Evolutionary conservation across 2,797 vertebrate species (phyloP).

Genomic region (Gymnoscopelus braueri): DNA sequence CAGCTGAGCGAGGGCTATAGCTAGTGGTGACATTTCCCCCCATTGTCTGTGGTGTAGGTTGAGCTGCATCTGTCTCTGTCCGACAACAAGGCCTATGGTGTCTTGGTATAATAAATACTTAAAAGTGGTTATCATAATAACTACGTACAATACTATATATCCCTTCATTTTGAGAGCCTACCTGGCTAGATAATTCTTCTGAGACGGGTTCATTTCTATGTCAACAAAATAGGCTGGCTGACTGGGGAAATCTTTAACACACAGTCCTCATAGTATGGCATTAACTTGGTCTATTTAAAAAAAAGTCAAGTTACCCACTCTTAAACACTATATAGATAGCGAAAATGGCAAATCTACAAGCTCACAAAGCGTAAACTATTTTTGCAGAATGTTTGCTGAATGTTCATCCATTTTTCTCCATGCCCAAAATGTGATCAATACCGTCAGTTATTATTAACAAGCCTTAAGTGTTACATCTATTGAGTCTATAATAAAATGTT

Average conservation of each 20-base stretch:
- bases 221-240: neutral
- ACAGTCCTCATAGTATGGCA: too few relatives aligned
- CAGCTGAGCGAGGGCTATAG: neutral
- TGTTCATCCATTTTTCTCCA: too few relatives aligned
- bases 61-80: neutral
- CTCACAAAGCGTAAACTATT: too few relatives aligned
- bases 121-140: too few relatives aligned
- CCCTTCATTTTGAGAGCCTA: neutral
- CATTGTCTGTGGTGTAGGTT: conserved; percentile 10
- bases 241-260: too few relatives aligned
- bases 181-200: neutral
- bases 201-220: neutral
- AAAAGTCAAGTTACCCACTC: too few relatives aligned
- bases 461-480: neutral
- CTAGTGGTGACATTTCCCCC: neutral
- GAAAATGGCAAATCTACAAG: too few relatives aligned
- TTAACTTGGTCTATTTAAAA: too few relatives aligned
- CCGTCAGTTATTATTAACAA: neutral
- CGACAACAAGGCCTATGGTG: neutral
- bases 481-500: neutral
- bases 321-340: too few relatives aligned
- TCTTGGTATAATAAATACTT: neutral
- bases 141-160: neutral
- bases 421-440: neutral
- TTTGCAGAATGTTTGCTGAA: too few relatives aligned